Evolutionary conservation across 2,888 invertebrate genomes (phyloP).

Genomic region (Scaptomyza reducta): DNA sequence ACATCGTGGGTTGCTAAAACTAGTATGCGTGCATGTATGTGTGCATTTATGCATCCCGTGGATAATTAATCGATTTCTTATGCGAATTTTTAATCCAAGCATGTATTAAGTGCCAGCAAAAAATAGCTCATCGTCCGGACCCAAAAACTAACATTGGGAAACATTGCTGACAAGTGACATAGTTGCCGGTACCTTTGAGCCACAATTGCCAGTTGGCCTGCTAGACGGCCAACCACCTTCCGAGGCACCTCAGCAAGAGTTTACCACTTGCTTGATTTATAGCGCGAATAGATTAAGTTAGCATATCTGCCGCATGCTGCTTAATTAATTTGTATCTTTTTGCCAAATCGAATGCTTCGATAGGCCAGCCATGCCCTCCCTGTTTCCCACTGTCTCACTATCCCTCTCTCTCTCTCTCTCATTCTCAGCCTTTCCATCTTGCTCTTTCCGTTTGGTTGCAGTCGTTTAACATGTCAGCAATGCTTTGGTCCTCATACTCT

Average conservation of each 20-base stretch:
- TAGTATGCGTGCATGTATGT: slow-evolving; percentile 16
- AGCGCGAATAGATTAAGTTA: slow-evolving; percentile 82
- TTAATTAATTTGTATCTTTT: slow-evolving; percentile 83
- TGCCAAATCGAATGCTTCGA: slow-evolving; percentile 77
- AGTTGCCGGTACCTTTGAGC: slow-evolving; percentile 70
- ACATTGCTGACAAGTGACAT: slow-evolving; percentile 64
- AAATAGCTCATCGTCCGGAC: neutral
- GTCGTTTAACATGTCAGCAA: slow-evolving; percentile 76
- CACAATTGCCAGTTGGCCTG: slow-evolving; percentile 42
- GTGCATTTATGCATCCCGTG: slow-evolving; percentile 19
- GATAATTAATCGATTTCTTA: slow-evolving; percentile 48
- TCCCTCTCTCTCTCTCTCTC: neutral
- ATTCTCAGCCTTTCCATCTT: neutral
- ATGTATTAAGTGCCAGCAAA: neutral
- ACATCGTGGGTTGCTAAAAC: slow-evolving; percentile 39
- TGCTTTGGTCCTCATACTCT: slow-evolving; percentile 39
- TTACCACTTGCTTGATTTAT: slow-evolving; percentile 79
- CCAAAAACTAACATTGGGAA: slow-evolving; percentile 20
- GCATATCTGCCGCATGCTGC: slow-evolving; percentile 82
- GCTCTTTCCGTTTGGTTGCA: slow-evolving; percentile 55
- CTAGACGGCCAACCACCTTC: slow-evolving; percentile 17
- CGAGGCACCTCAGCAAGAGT: slow-evolving; percentile 29
- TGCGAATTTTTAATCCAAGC: slow-evolving; percentile 14
- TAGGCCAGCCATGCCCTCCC: slow-evolving; percentile 9
- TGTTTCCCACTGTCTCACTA: neutral